Evolutionary conservation across 2,888 invertebrate genomes (phyloP).

Genomic region (Drosophila aldrichi): DNA sequence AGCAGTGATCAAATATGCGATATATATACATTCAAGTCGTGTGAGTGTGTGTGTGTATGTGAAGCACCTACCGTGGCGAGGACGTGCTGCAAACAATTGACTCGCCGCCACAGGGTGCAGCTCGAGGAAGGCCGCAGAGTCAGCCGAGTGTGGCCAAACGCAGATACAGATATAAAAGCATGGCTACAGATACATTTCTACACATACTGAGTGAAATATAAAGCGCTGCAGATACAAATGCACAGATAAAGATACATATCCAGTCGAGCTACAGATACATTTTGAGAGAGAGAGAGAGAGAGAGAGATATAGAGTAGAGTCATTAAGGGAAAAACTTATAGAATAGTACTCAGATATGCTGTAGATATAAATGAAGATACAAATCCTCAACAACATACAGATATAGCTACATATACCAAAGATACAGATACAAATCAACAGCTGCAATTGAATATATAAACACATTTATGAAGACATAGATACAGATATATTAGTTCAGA

Average conservation of each 20-base stretch:
- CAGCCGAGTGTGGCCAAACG: slow-evolving; percentile 74
- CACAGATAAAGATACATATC: background rate
- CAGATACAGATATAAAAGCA: slow-evolving; percentile 16
- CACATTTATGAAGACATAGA: background rate
- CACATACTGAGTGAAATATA: background rate
- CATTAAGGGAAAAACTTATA: background rate
- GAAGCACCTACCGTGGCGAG: slow-evolving; percentile 62
- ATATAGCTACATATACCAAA: background rate
- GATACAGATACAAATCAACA: background rate
- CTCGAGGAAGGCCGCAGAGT: slow-evolving; percentile 38
- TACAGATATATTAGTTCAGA: background rate
- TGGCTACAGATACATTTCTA: background rate
- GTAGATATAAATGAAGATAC: background rate
- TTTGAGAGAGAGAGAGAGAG: background rate
- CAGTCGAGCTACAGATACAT: background rate
- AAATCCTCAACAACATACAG: background rate
- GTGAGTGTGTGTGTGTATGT: background rate
- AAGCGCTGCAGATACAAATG: slow-evolving; percentile 13
- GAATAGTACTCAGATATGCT: background rate
- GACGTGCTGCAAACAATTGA: slow-evolving; percentile 77
- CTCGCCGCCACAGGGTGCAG: slow-evolving; percentile 77
- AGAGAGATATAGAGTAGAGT: background rate
- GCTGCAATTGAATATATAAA: background rate
- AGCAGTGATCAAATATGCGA: slow-evolving; percentile 43
- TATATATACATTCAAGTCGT: background rate